Percentiles rank a stretch among this genome's conserved stretches.
These are phyloP conservation scores for Chelonus formosanus DNA, from an alignment of 2,888 invertebrate species.

Conservation along the genomic window DNA sequence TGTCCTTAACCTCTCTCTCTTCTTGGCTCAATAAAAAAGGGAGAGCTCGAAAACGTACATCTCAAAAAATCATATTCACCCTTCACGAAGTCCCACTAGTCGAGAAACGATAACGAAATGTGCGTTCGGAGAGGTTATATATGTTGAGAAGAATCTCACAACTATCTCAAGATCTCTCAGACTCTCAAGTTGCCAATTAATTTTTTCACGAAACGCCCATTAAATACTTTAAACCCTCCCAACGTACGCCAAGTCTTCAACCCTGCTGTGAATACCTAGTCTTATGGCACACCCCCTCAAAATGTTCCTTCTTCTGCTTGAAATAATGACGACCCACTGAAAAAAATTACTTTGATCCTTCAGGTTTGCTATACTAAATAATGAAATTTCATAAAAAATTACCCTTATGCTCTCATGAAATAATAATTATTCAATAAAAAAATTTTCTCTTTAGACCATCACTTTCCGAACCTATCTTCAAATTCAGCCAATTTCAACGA, in stretches of 20 bases:
- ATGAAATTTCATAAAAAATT: neutral
- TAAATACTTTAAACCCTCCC: slow-evolving; percentile 38
- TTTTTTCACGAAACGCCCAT: slow-evolving; percentile 41
- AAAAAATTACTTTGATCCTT: slow-evolving; percentile 26
- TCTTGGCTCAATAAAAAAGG: slow-evolving; percentile 4
- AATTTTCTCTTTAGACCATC: no score
- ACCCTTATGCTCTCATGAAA: no score
- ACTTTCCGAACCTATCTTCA: no score
- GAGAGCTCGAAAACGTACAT: slow-evolving; percentile 32
- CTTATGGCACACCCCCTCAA: slow-evolving; percentile 6
- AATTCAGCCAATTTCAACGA: no score
- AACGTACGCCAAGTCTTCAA: neutral
- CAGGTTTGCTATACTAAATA: slow-evolving; percentile 6
- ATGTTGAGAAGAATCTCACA: slow-evolving; percentile 5
- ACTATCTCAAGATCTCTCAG: slow-evolving; percentile 16
- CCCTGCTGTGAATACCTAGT: neutral
- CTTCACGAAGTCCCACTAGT: neutral
- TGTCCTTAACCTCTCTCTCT: slow-evolving; percentile 9
- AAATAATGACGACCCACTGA: slow-evolving; percentile 18
- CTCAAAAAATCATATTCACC: slow-evolving; percentile 34
- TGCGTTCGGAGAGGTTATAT: neutral
- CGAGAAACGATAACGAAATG: slow-evolving; percentile 9
- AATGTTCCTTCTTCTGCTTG: slow-evolving; percentile 12
- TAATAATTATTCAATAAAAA: no score
- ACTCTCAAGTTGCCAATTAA: slow-evolving; percentile 41